A percentile compares a stretch with the other conserved stretches of the same genome.
These are phyloP conservation scores for Dendrocincla tyrannina DNA, from an alignment of 2,797 vertebrate genomes.

Conservation along the genomic window DNA sequence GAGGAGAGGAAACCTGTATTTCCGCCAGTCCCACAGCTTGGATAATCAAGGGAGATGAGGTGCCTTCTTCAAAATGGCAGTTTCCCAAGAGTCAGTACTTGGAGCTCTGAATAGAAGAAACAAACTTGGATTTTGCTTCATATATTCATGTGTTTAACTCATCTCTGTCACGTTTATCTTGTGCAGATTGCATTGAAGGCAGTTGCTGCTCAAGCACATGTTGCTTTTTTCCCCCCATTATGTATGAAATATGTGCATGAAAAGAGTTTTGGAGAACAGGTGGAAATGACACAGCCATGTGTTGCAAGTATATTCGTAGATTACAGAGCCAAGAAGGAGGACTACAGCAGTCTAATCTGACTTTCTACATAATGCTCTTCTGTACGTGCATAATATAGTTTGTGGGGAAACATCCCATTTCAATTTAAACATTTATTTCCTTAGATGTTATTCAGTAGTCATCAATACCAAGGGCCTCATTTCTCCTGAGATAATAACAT, in stretches of 20 bases:
- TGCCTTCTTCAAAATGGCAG: background rate
- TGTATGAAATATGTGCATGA: background rate
- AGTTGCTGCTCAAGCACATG: accelerated
- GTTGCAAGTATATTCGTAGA: background rate
- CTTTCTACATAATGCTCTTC: background rate
- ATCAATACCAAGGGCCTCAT: background rate
- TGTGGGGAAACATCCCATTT: background rate
- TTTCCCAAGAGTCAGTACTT: background rate
- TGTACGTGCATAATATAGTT: background rate
- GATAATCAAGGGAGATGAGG: background rate
- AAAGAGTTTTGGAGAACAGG: background rate
- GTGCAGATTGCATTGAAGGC: background rate
- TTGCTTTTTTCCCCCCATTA: background rate
- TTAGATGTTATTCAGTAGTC: background rate
- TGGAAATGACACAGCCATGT: background rate
- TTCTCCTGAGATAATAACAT: background rate
- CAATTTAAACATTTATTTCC: background rate
- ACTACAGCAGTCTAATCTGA: background rate
- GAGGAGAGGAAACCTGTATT: background rate
- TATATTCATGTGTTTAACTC: background rate
- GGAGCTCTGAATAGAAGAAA: background rate
- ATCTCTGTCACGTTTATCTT: background rate
- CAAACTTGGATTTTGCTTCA: background rate
- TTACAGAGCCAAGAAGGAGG: background rate
- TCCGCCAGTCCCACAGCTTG: background rate